phyloP scores from a whole-genome alignment of 1,140 invertebrate species.

The Euura saliciscinereae region DNA sequence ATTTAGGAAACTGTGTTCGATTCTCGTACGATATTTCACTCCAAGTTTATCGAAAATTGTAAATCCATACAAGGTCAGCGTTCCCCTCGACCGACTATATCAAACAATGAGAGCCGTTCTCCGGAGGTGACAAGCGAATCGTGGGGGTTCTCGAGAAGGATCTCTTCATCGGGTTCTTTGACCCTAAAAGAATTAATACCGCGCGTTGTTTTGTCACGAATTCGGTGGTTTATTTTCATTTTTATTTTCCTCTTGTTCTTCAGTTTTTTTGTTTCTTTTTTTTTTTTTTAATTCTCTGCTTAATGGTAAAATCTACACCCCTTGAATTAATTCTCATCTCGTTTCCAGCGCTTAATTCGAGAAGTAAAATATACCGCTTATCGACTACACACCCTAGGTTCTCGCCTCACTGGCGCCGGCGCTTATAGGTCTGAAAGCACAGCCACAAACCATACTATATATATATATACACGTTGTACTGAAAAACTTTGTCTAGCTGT shows the following conservation, averaged over 20 bases:
- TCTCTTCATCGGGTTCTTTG: not conserved
- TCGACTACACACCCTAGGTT: not conserved
- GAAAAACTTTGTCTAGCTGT: too few species aligned
- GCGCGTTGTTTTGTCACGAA: not conserved
- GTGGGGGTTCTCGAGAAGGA: not conserved
- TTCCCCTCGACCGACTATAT: not conserved
- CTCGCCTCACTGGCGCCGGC: not conserved
- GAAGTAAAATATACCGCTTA: not conserved
- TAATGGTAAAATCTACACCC: not conserved
- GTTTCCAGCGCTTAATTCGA: not conserved
- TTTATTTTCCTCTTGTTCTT: not conserved
- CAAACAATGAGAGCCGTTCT: not conserved
- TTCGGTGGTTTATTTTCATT: too few species aligned
- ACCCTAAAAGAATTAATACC: not conserved
- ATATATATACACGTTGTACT: not conserved
- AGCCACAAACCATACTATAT: not conserved
- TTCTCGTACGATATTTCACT: too few species aligned
- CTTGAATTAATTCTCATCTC: not conserved
- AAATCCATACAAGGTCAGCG: not conserved
- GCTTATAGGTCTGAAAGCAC: not conserved
- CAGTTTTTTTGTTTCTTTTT: not conserved
- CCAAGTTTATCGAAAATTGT: too few species aligned
- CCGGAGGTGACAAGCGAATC: not conserved
- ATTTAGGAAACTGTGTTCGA: too few species aligned
- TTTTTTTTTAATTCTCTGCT: too few species aligned